Conservation (phyloP, 1,140 invertebrate species). For the Drosophila ogumai region DNA sequence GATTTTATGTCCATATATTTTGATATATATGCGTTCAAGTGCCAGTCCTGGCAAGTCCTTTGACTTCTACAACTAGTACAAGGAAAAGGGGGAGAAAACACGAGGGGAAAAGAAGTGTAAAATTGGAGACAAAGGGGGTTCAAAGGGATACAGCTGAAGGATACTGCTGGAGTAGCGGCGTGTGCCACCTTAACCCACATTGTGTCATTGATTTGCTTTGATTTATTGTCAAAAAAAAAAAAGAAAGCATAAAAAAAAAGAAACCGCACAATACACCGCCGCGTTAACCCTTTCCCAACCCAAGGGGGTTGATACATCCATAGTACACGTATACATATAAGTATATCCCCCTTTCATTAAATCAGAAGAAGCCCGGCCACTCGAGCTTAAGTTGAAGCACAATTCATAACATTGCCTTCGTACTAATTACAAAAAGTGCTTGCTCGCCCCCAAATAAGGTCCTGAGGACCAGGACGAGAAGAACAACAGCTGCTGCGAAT, state of each 20-base stretch:
- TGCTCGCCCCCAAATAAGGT: slow-evolving; percentile 11
- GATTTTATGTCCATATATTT: neutral
- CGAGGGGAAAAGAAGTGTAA: neutral
- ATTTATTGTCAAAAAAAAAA: slow-evolving; percentile 70
- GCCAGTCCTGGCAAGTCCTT: slow-evolving; percentile 33
- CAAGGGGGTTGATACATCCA: slow-evolving; percentile 18
- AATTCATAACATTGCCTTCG: slow-evolving; percentile 80
- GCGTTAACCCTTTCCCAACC: slow-evolving; percentile 42
- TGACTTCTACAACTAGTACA: slow-evolving; percentile 15
- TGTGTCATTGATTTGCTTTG: slow-evolving; percentile 82
- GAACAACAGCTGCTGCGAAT: slow-evolving; percentile 45
- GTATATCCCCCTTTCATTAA: slow-evolving; percentile 2
- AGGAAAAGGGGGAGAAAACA: no score
- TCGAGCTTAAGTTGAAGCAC: slow-evolving; percentile 70
- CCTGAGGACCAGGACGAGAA: slow-evolving; percentile 3
- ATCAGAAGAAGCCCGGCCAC: slow-evolving; percentile 47
- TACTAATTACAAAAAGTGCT: slow-evolving; percentile 80
- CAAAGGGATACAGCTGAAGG: neutral
- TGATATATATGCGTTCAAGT: slow-evolving; percentile 58
- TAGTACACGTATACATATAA: neutral
- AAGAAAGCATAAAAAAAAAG: neutral
- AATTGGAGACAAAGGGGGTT: neutral
- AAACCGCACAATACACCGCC: slow-evolving; percentile 57
- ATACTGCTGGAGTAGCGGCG: slow-evolving; percentile 12
- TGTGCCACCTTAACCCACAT: slow-evolving; percentile 11